Evolutionary conservation across 1,140 invertebrate species (phyloP).

Genomic region (Manduca sexta): DNA sequence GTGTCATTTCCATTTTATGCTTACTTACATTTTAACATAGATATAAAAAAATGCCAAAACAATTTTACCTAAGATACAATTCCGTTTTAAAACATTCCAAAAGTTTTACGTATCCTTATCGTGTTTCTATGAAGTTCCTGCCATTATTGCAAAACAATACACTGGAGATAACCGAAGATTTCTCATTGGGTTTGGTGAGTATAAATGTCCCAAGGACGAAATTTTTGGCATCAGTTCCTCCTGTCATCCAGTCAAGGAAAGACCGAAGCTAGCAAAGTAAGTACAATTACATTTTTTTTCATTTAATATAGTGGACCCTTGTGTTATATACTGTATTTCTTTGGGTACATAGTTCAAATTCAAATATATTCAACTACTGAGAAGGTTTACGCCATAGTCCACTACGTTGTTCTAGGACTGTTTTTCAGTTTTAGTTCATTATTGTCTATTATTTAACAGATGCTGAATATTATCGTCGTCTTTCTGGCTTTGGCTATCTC

Average conservation of each 20-base stretch:
- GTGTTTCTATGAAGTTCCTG: slow-evolving; percentile 14
- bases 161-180: slow-evolving; percentile 22
- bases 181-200: slow-evolving; percentile 7
- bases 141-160: slow-evolving; percentile 48
- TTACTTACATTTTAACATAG: too few species aligned
- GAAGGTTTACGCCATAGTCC: too few species aligned
- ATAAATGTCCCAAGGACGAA: slow-evolving; percentile 36
- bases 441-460: slow-evolving; percentile 36
- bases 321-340: not conserved
- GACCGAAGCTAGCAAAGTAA: slow-evolving; percentile 28
- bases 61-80: not conserved
- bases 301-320: not conserved
- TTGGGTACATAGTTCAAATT: too few species aligned
- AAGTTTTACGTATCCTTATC: slow-evolving; percentile 50
- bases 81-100: slow-evolving; percentile 33
- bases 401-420: too few species aligned
- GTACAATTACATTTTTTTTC: slow-evolving; percentile 1
- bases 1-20: too few species aligned
- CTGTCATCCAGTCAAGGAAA: slow-evolving; percentile 16
- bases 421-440: too few species aligned
- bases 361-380: too few species aligned
- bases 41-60: too few species aligned
- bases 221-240: slow-evolving; percentile 27
- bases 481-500: slow-evolving; percentile 17
- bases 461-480: slow-evolving; percentile 29